Evolutionary conservation across 2,797 vertebrate species (phyloP).

Genomic region (Hafferia zeledoni): DNA sequence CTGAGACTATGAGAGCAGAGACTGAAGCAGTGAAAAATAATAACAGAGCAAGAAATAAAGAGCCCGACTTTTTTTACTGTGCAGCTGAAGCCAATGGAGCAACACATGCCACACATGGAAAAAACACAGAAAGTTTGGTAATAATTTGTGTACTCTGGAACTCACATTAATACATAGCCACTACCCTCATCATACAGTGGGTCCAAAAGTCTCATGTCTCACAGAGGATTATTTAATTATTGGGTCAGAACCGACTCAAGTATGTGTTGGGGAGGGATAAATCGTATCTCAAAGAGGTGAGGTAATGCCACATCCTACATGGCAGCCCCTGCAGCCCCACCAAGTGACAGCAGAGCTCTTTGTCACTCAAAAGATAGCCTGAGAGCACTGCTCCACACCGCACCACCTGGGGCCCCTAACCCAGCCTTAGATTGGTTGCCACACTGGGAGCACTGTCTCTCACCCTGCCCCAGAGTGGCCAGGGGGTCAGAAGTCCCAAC

Average conservation of each 20-base stretch:
- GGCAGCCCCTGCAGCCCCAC: not conserved
- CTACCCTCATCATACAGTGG: not conserved
- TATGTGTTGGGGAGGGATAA: not conserved
- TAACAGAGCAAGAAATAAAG: not conserved
- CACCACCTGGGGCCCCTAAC: not conserved
- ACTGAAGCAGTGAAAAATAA: not conserved
- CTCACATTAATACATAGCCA: not conserved
- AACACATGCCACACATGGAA: not conserved
- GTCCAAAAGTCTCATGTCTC: not conserved
- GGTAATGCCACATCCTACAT: not conserved
- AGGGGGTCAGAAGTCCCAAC: not conserved
- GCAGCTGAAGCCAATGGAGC: not conserved
- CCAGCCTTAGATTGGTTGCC: not conserved
- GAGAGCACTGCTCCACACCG: not conserved
- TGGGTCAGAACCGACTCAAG: not conserved
- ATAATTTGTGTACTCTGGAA: not conserved
- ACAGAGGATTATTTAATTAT: not conserved
- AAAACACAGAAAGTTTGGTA: not conserved
- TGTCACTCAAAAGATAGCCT: not conserved
- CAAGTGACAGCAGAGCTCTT: not conserved
- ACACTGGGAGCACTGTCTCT: not conserved
- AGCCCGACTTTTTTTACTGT: not conserved
- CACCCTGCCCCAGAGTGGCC: not conserved
- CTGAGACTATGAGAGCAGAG: not conserved
- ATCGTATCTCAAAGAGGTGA: not conserved